A percentile compares a stretch with the other conserved stretches of the same genome.
phyloP scores from a whole-genome alignment of 2,888 invertebrate genomes.

The Metallyticus violacea region DNA sequence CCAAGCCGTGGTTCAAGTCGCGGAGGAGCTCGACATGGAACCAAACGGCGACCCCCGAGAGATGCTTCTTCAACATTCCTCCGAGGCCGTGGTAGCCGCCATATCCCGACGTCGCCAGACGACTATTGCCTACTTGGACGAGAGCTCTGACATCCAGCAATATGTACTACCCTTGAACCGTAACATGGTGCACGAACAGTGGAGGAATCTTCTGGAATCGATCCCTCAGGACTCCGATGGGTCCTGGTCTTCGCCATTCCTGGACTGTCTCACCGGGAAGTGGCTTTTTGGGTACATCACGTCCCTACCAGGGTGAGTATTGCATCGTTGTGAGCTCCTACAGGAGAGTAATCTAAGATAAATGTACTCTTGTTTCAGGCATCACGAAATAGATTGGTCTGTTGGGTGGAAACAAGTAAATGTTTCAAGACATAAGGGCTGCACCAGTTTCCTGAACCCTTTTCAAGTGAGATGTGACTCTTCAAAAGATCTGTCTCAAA shows the following conservation, averaged over 20 bases:
- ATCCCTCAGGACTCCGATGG: conserved; percentile 38
- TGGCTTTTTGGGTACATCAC: conserved; percentile 46
- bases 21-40: conserved; percentile 40
- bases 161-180: conserved; percentile 38
- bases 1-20: neutral
- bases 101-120: conserved; percentile 54
- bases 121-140: conserved; percentile 33
- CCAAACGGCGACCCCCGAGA: conserved; percentile 47
- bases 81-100: conserved; percentile 51
- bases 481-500: too few relatives aligned
- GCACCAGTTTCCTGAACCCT: too few relatives aligned
- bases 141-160: conserved; percentile 40
- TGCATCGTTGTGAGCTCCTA: too few relatives aligned
- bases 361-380: conserved; percentile 41
- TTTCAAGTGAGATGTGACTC: too few relatives aligned
- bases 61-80: conserved; percentile 44
- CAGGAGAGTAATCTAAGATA: too few relatives aligned
- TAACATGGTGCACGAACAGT: neutral
- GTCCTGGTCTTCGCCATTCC: conserved; percentile 46
- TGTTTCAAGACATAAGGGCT: neutral
- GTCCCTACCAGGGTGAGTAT: neutral
- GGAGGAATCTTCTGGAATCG: conserved; percentile 36
- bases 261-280: conserved; percentile 44
- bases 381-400: neutral
- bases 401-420: neutral